These are phyloP conservation scores for Proteles cristata DNA, from an alignment of 2,113 vertebrate species.

Conservation along the genomic window DNA sequence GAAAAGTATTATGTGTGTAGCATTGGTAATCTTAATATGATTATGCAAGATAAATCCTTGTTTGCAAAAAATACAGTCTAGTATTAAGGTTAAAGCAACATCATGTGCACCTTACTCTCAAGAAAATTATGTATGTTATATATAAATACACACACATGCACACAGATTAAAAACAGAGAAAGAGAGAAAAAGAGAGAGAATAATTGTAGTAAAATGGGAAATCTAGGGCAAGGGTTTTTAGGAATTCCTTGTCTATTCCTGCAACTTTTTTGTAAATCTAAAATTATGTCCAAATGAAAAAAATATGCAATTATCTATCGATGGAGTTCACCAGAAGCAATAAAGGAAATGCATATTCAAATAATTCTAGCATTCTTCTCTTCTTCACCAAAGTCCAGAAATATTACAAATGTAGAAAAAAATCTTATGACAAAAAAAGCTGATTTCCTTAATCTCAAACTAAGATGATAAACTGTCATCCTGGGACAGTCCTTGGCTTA, in stretches of 20 bases:
- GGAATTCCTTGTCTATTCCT: neutral
- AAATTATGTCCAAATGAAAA: neutral
- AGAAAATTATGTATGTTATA: neutral
- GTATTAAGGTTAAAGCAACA: conserved; percentile 2
- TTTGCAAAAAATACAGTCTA: conserved; percentile 4
- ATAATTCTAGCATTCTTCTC: neutral
- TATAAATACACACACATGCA: neutral
- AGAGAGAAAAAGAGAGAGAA: neutral
- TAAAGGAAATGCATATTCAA: neutral
- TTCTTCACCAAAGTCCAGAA: conserved; percentile 19
- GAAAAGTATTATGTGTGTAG: neutral
- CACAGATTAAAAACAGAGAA: neutral
- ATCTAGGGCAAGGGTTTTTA: neutral
- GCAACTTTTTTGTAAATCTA: neutral
- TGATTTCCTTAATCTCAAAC: neutral
- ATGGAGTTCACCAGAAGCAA: neutral
- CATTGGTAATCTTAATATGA: neutral
- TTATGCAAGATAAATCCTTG: neutral
- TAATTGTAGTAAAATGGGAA: neutral
- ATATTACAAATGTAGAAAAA: conserved; percentile 25
- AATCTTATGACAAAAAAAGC: neutral
- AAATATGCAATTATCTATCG: neutral
- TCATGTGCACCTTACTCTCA: neutral
- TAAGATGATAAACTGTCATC: neutral
- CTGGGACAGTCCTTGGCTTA: neutral